Evolutionary conservation across 2,888 invertebrate genomes (phyloP).

Genomic region (Amphipoea lucens): DNA sequence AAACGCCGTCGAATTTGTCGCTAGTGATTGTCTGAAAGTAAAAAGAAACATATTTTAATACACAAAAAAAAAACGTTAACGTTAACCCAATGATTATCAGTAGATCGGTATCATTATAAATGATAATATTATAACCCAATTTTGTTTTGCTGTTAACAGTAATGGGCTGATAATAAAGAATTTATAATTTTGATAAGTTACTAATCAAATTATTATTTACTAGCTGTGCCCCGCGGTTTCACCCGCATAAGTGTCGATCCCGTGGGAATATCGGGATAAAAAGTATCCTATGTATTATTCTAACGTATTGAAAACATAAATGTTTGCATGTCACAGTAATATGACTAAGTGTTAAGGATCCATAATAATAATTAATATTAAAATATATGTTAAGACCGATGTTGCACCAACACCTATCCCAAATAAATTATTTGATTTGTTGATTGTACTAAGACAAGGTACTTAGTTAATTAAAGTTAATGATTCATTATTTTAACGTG

Average conservation of each 20-base stretch:
- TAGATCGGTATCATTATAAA: neutral
- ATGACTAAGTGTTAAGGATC: too few species aligned
- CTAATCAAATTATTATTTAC: neutral
- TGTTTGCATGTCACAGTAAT: too few species aligned
- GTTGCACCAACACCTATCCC: too few species aligned
- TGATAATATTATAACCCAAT: constrained; percentile 1
- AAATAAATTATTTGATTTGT: too few species aligned
- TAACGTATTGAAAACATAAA: too few species aligned
- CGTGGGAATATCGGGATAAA: too few species aligned
- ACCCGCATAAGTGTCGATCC: too few species aligned
- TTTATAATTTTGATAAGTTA: constrained; percentile 6
- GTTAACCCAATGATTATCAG: neutral
- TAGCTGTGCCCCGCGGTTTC: too few species aligned
- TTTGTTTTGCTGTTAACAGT: constrained; percentile 6
- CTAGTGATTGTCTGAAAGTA: constrained; percentile 69
- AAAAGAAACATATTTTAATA: constrained; percentile 8
- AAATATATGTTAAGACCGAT: too few species aligned
- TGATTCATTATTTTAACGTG: neutral
- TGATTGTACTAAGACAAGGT: neutral
- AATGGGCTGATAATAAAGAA: constrained; percentile 3
- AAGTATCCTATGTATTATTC: too few species aligned
- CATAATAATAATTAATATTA: too few species aligned
- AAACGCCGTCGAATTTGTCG: constrained; percentile 69
- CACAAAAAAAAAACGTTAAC: neutral
- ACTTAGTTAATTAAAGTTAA: neutral